A percentile compares a stretch with the other conserved stretches of the same genome.
These are phyloP conservation scores for Alaudala cheleensis DNA, from an alignment of 2,113 vertebrate genomes.

Conservation along the genomic window DNA sequence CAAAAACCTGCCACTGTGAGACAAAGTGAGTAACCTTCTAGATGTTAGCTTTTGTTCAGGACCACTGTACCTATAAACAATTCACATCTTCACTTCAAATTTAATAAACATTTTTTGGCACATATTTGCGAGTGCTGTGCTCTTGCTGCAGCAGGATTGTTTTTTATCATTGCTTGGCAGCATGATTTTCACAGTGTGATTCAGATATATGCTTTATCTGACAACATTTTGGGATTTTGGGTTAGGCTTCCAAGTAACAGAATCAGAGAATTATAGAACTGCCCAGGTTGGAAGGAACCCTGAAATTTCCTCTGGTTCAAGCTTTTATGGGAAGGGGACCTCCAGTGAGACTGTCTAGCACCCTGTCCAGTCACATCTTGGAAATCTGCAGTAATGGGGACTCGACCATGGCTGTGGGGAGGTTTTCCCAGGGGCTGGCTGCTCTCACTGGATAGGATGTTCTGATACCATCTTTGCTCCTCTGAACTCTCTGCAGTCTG, in stretches of 20 bases:
- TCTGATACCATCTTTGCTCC: not conserved
- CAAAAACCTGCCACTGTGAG: not conserved
- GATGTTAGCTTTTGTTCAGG: not conserved
- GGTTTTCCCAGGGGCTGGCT: not conserved
- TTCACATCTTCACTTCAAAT: not conserved
- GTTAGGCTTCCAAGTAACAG: not conserved
- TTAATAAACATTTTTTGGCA: not conserved
- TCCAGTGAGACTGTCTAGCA: not conserved
- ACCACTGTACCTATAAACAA: not conserved
- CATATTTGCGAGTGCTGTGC: not conserved
- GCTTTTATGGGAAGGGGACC: not conserved
- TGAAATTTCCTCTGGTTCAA: not conserved
- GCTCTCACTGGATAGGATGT: not conserved
- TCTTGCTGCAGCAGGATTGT: not conserved
- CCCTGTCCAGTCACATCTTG: not conserved
- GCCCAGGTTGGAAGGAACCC: not conserved
- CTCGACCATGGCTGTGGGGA: not conserved
- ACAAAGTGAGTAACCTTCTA: not conserved
- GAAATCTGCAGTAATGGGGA: not conserved
- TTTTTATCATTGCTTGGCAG: not conserved
- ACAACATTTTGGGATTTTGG: not conserved
- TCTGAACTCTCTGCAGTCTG: not conserved
- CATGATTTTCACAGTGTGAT: not conserved
- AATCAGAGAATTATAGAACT: not conserved
- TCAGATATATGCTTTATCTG: not conserved